Evolutionary conservation across 2,888 invertebrate genomes (phyloP).

Genomic region (Orchesella flavescens): DNA sequence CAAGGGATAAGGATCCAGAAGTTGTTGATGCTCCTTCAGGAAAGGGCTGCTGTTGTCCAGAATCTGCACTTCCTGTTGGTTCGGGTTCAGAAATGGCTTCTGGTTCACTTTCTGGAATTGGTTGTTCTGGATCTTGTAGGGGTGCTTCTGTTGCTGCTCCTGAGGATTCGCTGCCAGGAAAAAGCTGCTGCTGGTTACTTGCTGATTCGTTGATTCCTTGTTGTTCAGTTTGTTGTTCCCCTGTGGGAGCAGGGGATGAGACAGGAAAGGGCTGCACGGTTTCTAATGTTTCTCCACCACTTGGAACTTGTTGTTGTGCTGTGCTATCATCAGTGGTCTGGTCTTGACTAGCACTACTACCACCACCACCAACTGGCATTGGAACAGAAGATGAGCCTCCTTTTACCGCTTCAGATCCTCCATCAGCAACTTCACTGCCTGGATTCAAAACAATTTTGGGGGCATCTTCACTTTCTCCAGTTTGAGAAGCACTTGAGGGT

Average conservation of each 20-base stretch:
- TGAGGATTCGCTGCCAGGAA: conserved; percentile 31
- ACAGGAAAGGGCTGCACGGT: conserved; percentile 54
- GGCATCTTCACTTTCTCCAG: background rate
- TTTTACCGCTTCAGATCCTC: background rate
- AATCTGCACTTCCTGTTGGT: background rate
- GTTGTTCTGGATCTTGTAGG: conserved; percentile 1
- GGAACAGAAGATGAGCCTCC: background rate
- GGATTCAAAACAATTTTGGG: conserved; percentile 28
- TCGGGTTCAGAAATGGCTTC: background rate
- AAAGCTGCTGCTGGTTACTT: conserved; percentile 8
- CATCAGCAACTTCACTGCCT: conserved; percentile 11
- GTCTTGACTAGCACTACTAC: background rate
- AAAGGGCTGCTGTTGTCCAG: conserved; percentile 17
- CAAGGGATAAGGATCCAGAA: conserved; percentile 8
- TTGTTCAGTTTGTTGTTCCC: conserved; percentile 29
- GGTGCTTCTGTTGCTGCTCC: background rate
- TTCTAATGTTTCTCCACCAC: background rate
- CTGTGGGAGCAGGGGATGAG: conserved; percentile 46
- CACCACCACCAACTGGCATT: background rate
- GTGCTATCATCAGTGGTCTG: background rate
- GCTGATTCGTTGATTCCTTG: background rate
- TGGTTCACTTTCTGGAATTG: background rate
- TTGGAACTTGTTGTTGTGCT: background rate
- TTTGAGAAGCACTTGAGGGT: background rate
- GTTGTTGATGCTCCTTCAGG: conserved; percentile 14